Evolutionary conservation across 2,888 invertebrate genomes (phyloP).

Genomic region (Allacma fusca): DNA sequence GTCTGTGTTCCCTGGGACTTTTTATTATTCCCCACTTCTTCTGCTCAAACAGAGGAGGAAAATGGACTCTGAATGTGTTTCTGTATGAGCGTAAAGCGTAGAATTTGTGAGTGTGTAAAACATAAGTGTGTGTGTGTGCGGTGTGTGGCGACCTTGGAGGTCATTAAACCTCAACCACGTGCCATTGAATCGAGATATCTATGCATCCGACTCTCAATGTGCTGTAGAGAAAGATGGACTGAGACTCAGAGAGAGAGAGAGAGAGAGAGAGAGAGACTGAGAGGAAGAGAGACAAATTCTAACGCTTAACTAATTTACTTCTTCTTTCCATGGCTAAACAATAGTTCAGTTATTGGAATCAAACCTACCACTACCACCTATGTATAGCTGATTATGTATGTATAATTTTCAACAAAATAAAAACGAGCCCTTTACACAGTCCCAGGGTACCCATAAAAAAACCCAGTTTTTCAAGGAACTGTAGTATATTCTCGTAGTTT

Average conservation of each 20-base stretch:
- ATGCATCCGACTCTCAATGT: not conserved
- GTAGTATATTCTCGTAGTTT: no score
- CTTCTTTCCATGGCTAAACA: no score
- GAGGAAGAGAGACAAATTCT: not conserved
- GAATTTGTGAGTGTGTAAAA: not conserved
- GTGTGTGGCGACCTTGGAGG: slow-evolving; percentile 57
- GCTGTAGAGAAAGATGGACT: not conserved
- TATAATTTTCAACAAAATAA: no score
- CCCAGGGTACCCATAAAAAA: no score
- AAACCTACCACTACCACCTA: no score
- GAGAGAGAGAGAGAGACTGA: not conserved
- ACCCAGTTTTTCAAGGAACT: no score
- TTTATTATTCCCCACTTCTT: slow-evolving; percentile 10
- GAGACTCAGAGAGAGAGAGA: not conserved
- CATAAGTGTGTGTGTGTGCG: slow-evolving; percentile 14
- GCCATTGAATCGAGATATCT: slow-evolving; percentile 49
- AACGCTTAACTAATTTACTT: not conserved
- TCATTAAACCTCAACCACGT: slow-evolving; percentile 60
- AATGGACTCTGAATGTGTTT: no score
- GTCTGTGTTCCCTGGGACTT: slow-evolving; percentile 30
- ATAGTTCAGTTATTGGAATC: no score
- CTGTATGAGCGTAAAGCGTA: not conserved
- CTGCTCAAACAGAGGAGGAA: not conserved
- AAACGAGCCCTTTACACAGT: no score
- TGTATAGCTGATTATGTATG: no score